phyloP scores from a whole-genome alignment of 2,888 invertebrate species.

The Himalopsyche anomala region DNA sequence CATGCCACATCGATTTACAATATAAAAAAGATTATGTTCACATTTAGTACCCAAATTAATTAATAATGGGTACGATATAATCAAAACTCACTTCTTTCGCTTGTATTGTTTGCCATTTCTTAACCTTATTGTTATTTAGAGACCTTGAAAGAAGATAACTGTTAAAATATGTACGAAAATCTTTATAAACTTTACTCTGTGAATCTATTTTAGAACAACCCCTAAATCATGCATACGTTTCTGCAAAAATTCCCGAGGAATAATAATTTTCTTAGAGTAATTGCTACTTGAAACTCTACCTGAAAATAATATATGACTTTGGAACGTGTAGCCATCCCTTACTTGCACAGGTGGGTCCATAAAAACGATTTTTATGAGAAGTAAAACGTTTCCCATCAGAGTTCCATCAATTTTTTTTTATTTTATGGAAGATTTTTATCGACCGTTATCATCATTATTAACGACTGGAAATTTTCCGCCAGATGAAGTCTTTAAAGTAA shows the following conservation, averaged over 20 bases:
- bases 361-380: constrained; percentile 19
- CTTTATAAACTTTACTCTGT: neutral
- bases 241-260: constrained; percentile 8
- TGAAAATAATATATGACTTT: constrained; percentile 23
- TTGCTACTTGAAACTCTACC: constrained; percentile 36
- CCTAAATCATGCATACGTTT: constrained; percentile 31
- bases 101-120: too few species aligned
- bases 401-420: neutral
- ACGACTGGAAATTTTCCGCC: neutral
- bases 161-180: too few species aligned
- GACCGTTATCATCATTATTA: constrained; percentile 17
- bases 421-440: constrained; percentile 6
- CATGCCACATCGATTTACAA: too few species aligned
- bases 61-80: too few species aligned
- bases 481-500: too few species aligned
- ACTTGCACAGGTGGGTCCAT: constrained; percentile 36
- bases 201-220: neutral
- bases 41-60: too few species aligned
- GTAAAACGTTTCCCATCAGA: constrained; percentile 27
- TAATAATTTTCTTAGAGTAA: constrained; percentile 41
- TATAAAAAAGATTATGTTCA: too few species aligned
- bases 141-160: too few species aligned
- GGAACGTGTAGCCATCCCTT: constrained; percentile 20
- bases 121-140: too few species aligned
- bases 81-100: too few species aligned